Percentiles rank a stretch among this genome's conserved stretches.
These are phyloP conservation scores for Lepidocyrtoides sp. DNA, from an alignment of 2,888 invertebrate species.

Conservation along the genomic window DNA sequence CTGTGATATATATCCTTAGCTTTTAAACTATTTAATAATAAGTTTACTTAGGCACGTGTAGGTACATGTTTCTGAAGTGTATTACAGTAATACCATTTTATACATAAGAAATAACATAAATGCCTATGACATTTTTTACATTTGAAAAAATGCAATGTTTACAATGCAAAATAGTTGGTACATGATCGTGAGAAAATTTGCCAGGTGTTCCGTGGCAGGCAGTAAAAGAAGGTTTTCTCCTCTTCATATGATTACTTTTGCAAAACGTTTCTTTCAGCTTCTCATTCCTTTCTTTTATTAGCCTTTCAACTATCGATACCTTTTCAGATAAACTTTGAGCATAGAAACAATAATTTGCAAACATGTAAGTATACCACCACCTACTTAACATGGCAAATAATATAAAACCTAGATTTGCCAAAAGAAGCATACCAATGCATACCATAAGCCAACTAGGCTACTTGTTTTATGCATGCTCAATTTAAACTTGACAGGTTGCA, in stretches of 20 bases:
- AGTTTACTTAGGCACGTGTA: background rate
- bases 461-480: conserved; percentile 12
- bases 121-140: conserved; percentile 19
- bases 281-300: background rate
- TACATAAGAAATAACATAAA: background rate
- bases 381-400: background rate
- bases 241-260: conserved; percentile 58
- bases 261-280: conserved; percentile 45
- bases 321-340: background rate
- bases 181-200: conserved; percentile 72
- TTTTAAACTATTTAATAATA: conserved; percentile 11
- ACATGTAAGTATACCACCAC: background rate
- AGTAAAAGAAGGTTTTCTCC: conserved; percentile 67
- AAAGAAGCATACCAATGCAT: background rate
- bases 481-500: conserved; percentile 35
- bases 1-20: conserved; percentile 66
- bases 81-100: too few species aligned
- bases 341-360: background rate
- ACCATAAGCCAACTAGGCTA: too few species aligned
- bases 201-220: conserved; percentile 65
- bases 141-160: conserved; percentile 69
- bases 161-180: conserved; percentile 72
- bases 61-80: too few species aligned
- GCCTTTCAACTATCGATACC: background rate
- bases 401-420: too few species aligned